Evolutionary conservation across 2,888 invertebrate species (phyloP), one percentile per base, ranked within the genome.

Genomic region (Eucera pruinosa): DNA sequence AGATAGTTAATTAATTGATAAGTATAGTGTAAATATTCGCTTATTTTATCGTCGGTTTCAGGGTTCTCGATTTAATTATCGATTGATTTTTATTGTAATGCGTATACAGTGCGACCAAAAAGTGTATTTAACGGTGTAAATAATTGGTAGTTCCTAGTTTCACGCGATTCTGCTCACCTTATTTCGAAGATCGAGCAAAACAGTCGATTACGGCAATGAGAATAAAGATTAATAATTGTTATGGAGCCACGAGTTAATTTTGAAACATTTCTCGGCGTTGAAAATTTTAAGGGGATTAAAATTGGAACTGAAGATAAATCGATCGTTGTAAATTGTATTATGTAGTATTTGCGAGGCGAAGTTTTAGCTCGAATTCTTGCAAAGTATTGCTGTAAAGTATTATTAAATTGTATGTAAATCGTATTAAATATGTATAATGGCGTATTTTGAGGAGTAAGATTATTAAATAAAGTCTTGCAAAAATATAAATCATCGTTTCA

Each of bases 391-490:
- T 43, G 43, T 55, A 61, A 60, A 72, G 58, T 47, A 18, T 67
- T 73, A 58, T 52, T 74, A 41, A 74, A 55, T 15, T 4, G n/a
- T 39, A 41, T 20, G 23, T 55, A 73, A 13, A 9, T 27, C 11
- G 36, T 74, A 70, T 62, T 23, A 39, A 57, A 30, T 54, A 57
- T 79, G 65, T 61, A 61, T 75, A 47, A 41, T 72, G 66, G 52
- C 68, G 66, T 76, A 80, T 69, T 62, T 70, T 77, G 27, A 54
- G 52, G 47, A 50, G 47, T 43, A 80, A 61, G 61, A 48, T 73
- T 70, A 77, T 25, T 70, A 45, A 81, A 81, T 81, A 81, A 81
- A 80, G 57, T 65, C 20, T 41, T 45, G 33, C 9, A 47, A 45
- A 60, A 25, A 57, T 27, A 50, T 3, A 25, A 15, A 25, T 15